Conservation (phyloP, 2,888 invertebrate species). For the Phengaris alcon region DNA sequence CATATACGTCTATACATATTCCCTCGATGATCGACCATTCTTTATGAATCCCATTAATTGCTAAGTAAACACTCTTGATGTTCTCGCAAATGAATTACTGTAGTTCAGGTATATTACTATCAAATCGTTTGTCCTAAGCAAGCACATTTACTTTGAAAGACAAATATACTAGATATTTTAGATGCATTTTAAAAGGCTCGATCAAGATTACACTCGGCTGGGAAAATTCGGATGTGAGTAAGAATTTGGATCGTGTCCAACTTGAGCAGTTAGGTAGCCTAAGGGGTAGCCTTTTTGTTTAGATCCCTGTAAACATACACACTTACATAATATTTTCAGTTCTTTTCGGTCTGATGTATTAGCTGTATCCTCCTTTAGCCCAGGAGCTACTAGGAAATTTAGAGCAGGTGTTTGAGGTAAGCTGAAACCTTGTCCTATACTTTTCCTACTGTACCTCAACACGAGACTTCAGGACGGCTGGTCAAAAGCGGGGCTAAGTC, state of each 20-base stretch:
- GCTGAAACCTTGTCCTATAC: too few relatives aligned
- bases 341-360: neutral
- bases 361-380: too few relatives aligned
- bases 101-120: neutral
- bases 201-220: slow-evolving; percentile 19
- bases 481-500: too few relatives aligned
- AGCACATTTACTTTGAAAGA: neutral
- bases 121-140: neutral
- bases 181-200: slow-evolving; percentile 17
- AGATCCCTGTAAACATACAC: neutral
- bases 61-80: neutral
- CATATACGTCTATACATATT: too few relatives aligned
- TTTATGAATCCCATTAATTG: neutral
- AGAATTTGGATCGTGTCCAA: slow-evolving; percentile 15
- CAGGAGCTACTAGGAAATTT: too few relatives aligned
- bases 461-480: too few relatives aligned
- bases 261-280: slow-evolving; percentile 8
- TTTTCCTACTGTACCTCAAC: too few relatives aligned
- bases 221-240: slow-evolving; percentile 16
- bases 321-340: neutral
- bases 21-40: too few relatives aligned
- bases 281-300: slow-evolving; percentile 6
- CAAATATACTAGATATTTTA: slow-evolving; percentile 4
- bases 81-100: too few relatives aligned
- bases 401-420: too few relatives aligned